Conservation (phyloP, 2,797 vertebrate species). For the Pogonophryne albipinna region DNA sequence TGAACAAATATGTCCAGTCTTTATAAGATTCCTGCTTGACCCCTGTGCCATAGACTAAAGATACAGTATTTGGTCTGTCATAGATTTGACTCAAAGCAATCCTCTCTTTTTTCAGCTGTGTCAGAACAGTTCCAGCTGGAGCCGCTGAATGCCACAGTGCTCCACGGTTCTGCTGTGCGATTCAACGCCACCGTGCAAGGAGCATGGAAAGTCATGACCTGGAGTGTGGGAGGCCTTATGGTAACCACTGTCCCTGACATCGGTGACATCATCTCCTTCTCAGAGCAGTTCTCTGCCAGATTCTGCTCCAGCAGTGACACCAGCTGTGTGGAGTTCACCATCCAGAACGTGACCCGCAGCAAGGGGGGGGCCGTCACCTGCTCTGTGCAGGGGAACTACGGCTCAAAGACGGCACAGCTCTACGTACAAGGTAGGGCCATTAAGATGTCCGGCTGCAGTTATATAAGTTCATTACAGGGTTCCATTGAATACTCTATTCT, state of each 20-base stretch:
- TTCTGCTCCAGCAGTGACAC: conserved; percentile 40
- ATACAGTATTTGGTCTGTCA: too few relatives aligned
- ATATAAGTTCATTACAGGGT: not conserved
- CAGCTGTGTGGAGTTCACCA: conserved; percentile 71
- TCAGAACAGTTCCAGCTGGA: conserved; percentile 54
- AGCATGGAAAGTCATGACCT: conserved; percentile 60
- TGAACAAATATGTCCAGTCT: not conserved
- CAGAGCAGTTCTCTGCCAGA: conserved; percentile 27
- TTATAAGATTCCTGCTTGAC: not conserved
- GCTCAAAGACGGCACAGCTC: conserved; percentile 52
- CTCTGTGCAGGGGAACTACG: conserved; percentile 24
- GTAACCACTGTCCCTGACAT: conserved; percentile 18
- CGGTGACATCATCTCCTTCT: rapidly evolving
- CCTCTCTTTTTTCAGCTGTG: conserved; percentile 42
- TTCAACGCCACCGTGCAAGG: conserved; percentile 72
- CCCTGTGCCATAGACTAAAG: too few relatives aligned
- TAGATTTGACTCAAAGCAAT: too few relatives aligned
- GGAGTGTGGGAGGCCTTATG: not conserved
- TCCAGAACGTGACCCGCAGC: conserved; percentile 39
- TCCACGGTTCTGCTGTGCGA: conserved; percentile 55
- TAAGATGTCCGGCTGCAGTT: not conserved
- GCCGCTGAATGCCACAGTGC: conserved; percentile 58
- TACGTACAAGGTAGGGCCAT: conserved; percentile 75
- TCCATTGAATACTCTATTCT: too few relatives aligned
- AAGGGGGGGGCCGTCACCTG: conserved; percentile 67